Percentiles rank a stretch among this genome's conserved stretches.
Conservation (phyloP, 2,113 vertebrate genomes). For the Myocastor coypus region DNA sequence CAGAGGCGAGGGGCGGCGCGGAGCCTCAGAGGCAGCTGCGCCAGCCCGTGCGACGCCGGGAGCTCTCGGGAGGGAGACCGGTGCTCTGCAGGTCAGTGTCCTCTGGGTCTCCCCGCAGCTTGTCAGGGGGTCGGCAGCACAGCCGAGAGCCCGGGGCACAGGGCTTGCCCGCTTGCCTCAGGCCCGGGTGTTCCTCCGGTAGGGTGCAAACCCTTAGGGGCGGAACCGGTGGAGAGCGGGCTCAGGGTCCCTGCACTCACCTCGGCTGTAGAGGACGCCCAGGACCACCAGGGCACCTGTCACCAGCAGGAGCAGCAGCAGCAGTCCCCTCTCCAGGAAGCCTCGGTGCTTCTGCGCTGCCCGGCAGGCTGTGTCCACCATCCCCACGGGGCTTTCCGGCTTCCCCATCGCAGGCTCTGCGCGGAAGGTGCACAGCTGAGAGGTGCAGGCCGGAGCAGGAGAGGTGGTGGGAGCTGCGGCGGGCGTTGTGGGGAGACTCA, state of each 20-base stretch:
- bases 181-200: neutral
- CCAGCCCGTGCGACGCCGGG: neutral
- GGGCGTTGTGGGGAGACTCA: neutral
- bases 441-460: neutral
- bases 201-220: neutral
- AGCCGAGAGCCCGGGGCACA: no score
- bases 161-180: neutral
- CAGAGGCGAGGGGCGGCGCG: neutral
- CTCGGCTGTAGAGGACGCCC: constrained; percentile 91
- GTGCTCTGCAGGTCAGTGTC: constrained; percentile 31
- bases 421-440: constrained; percentile 53
- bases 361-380: constrained; percentile 92
- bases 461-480: neutral
- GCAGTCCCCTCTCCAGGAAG: constrained; percentile 89
- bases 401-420: constrained; percentile 93
- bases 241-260: constrained; percentile 75
- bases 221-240: no score
- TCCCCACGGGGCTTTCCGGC: constrained; percentile 95
- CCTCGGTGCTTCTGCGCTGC: constrained; percentile 89
- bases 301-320: constrained; percentile 91
- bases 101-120: neutral
- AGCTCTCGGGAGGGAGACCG: neutral
- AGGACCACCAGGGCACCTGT: constrained; percentile 92
- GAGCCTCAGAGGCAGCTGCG: neutral
- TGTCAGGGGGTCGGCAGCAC: neutral